Evolutionary conservation across 2,888 invertebrate species (phyloP).

Genomic region (Tillus elongatus): DNA sequence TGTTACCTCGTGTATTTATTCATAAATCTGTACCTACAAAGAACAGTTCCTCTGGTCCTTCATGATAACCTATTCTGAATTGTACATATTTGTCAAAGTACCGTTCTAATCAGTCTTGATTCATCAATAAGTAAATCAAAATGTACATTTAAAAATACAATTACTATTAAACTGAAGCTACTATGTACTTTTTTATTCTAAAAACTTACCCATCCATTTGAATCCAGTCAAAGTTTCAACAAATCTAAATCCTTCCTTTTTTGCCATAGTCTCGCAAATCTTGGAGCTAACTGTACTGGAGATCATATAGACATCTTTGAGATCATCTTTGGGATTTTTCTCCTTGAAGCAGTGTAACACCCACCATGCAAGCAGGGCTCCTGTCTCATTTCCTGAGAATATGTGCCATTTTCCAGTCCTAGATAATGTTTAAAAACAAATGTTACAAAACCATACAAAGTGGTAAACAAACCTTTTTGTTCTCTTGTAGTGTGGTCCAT

Average conservation of each 20-base stretch:
- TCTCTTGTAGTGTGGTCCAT: no score
- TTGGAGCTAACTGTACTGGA: slow-evolving; percentile 96
- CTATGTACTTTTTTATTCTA: background rate
- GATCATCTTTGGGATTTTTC: slow-evolving; percentile 40
- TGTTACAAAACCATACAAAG: no score
- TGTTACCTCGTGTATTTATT: no score
- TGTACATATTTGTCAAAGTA: no score
- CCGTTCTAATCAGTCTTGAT: no score
- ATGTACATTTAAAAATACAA: slow-evolving; percentile 2
- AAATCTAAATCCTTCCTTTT: slow-evolving; percentile 65
- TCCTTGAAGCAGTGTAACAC: slow-evolving; percentile 53
- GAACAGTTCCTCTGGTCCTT: no score
- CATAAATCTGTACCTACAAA: no score
- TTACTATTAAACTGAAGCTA: background rate
- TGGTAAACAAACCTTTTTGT: no score
- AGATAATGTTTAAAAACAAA: no score
- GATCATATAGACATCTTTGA: slow-evolving; percentile 68
- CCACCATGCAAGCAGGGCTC: slow-evolving; percentile 94
- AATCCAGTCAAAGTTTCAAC: slow-evolving; percentile 95
- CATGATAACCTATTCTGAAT: no score
- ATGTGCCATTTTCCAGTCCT: slow-evolving; percentile 70
- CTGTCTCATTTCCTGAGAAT: slow-evolving; percentile 93
- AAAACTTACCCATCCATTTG: slow-evolving; percentile 87
- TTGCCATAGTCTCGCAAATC: slow-evolving; percentile 75
- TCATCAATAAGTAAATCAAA: no score